Conservation (phyloP, 2,797 vertebrate species). For the Microctenopoma stevenorrisi region DNA sequence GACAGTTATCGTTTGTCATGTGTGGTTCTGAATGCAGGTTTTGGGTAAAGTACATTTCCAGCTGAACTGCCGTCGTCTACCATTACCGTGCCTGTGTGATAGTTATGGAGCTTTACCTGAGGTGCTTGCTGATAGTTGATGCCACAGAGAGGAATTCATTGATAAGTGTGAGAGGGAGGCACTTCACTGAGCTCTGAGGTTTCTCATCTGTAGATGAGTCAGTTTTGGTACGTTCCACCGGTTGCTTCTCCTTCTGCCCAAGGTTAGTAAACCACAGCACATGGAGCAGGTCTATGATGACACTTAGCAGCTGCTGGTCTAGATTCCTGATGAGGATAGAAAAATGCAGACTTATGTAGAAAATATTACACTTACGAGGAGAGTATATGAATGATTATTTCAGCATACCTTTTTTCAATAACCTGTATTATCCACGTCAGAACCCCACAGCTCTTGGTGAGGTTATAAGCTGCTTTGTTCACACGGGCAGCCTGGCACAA, state of each 20-base stretch:
- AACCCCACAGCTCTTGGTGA: slow-evolving; percentile 89
- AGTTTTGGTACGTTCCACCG: neutral
- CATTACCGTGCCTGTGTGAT: neutral
- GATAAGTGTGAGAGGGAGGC: slow-evolving; percentile 89
- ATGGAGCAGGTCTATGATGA: slow-evolving; percentile 86
- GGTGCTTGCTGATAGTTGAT: slow-evolving; percentile 76
- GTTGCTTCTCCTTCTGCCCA: slow-evolving; percentile 79
- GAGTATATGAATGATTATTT: neutral
- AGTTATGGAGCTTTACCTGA: slow-evolving; percentile 82
- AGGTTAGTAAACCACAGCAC: slow-evolving; percentile 90
- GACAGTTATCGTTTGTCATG: neutral
- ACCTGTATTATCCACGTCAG: slow-evolving; percentile 88
- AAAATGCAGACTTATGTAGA: neutral
- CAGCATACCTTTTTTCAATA: slow-evolving; percentile 84
- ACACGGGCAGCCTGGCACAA: slow-evolving; percentile 82
- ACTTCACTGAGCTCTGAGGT: slow-evolving; percentile 74
- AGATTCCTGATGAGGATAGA: slow-evolving; percentile 76
- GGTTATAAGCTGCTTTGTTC: slow-evolving; percentile 87
- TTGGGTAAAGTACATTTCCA: neutral
- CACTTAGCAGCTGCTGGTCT: slow-evolving; percentile 82
- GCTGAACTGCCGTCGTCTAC: neutral
- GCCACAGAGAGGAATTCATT: slow-evolving; percentile 88
- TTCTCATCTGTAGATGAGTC: slow-evolving; percentile 32
- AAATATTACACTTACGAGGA: slow-evolving; percentile 2
- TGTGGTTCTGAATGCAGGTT: neutral